These are phyloP conservation scores for Sparidentex hasta DNA, from an alignment of 2,797 vertebrate genomes.

Conservation along the genomic window DNA sequence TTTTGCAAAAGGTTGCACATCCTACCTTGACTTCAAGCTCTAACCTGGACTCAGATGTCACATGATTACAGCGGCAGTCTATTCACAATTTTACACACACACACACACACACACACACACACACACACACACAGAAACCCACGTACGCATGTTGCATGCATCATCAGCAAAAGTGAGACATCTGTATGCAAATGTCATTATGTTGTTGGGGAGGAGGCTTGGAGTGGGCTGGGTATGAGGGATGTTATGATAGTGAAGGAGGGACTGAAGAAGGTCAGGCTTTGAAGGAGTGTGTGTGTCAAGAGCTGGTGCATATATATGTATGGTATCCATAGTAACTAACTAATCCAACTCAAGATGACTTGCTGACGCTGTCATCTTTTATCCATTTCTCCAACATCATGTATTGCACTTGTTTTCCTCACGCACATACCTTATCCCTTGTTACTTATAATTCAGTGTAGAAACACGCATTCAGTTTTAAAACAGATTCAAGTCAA, in stretches of 20 bases:
- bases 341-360: constrained; percentile 63
- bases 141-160: constrained; percentile 32
- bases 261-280: constrained; percentile 71
- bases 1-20: constrained; percentile 44
- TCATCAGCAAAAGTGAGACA: constrained; percentile 82
- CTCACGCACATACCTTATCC: constrained; percentile 5
- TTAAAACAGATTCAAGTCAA: background rate
- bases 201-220: constrained; percentile 63
- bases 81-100: constrained; percentile 9
- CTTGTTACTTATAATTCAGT: constrained; percentile 4
- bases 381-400: constrained; percentile 37
- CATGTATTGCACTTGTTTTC: constrained; percentile 5
- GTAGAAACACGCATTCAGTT: constrained; percentile 26
- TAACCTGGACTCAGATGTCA: constrained; percentile 65
- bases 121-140: constrained; percentile 16
- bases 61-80: constrained; percentile 65
- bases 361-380: constrained; percentile 56
- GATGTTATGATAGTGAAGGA: constrained; percentile 79
- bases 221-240: constrained; percentile 57
- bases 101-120: constrained; percentile 6
- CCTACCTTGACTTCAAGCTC: constrained; percentile 46
- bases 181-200: constrained; percentile 94
- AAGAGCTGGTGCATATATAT: constrained; percentile 66
- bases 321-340: constrained; percentile 72
- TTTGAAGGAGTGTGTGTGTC: constrained; percentile 66